Conservation (phyloP, 2,888 invertebrate genomes). For the Drosophila demipolita region DNA sequence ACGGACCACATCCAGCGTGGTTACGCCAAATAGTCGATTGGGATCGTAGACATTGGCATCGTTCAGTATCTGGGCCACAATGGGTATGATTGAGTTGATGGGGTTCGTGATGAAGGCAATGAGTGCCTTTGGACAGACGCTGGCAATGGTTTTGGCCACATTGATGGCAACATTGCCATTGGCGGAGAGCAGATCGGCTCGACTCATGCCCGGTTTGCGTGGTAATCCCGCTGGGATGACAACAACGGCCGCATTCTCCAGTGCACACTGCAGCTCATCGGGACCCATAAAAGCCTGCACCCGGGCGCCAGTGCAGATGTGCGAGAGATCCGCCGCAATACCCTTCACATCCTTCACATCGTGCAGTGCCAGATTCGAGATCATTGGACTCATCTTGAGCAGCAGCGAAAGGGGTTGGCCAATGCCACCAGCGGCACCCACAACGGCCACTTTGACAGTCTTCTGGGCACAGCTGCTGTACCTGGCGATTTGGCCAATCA, state of each 20-base stretch:
- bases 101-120: constrained; percentile 98
- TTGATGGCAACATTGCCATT: constrained; percentile 97
- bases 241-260: constrained; percentile 92
- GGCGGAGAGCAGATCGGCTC: constrained; percentile 97
- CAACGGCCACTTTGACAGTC: constrained; percentile 95
- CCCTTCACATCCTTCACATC: constrained; percentile 97
- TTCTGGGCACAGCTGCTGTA: background rate
- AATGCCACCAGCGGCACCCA: constrained; percentile 98
- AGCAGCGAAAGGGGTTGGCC: constrained; percentile 97
- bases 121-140: constrained; percentile 94
- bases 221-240: constrained; percentile 98
- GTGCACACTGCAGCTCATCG: constrained; percentile 90
- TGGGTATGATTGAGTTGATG: constrained; percentile 98
- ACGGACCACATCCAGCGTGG: constrained; percentile 97
- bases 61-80: constrained; percentile 93
- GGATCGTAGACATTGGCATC: constrained; percentile 91
- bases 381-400: constrained; percentile 93
- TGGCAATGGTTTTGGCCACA: constrained; percentile 90
- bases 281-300: constrained; percentile 90
- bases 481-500: background rate
- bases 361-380: constrained; percentile 93
- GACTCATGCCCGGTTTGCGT: constrained; percentile 97
- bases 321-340: constrained; percentile 97
- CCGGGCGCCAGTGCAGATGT: constrained; percentile 93
- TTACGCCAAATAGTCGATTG: constrained; percentile 95